Base-by-base conservation (phyloP, 2,888 invertebrate genomes). In the Eristalis tenax region DNA sequence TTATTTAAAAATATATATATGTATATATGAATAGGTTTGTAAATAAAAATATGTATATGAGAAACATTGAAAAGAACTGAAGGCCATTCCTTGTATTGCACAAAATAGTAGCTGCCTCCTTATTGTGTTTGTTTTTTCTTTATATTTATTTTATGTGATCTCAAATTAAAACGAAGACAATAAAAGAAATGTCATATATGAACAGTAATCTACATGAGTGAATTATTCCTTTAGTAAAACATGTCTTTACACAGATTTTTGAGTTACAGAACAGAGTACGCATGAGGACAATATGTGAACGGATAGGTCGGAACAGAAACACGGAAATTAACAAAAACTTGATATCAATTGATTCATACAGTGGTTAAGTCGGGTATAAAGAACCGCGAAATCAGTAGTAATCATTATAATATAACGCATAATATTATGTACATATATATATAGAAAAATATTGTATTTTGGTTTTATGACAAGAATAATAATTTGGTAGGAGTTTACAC, bases 381-480 rank as follows among this genome's bases (percentile, higher is more conserved):
- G 50, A 68, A 73, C 63, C 66, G 43, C 64, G 18, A 70, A 70
- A 63, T 78, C 83, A 78, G 75, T 73, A 76, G 70, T 87, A 78
- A 76, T 87, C 74, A 76, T 80, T 61, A 83, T 83, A 83, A 83
- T 83, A 76, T 82, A 76, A 82, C 82, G 59, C 71, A 83, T 87
- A 83, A 68, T 64, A 79, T 83, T 83, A 87, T 83, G 79, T 83
- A 83, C 79, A 87, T 73, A 71, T 79, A 75, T 87, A 79, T 87
- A 87, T 83, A 87, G 83, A 87, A 87, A 87, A 83, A 87, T 87
- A 83, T 87, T 83, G 79, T 87, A 83, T 83, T 87, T 87, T 87
- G 87, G 87, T 87, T 87, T 87, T 83, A 80, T 87, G 87, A 87
- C 87, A 87, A 87, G 87, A 87, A 87, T 87, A 87, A 87, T 87